A percentile compares a stretch with the other conserved stretches of the same genome.
Evolutionary conservation across 2,888 invertebrate species (phyloP).

Genomic region (Drosophila kokeensis): DNA sequence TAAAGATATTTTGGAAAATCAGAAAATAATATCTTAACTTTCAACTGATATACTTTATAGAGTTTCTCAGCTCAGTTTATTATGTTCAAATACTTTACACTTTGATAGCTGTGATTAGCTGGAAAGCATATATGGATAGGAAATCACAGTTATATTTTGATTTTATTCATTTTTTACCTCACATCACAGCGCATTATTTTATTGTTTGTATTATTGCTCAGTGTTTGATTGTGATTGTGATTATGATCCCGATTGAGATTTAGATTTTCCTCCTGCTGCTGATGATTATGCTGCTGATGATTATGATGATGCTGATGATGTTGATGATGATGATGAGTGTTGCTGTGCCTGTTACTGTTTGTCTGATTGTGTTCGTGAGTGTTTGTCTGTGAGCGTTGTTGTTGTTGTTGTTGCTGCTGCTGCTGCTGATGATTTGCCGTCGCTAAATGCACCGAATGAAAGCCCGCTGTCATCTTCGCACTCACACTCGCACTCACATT

Average conservation of each 20-base stretch:
- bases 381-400: constrained; percentile 17
- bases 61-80: background rate
- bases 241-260: constrained; percentile 53
- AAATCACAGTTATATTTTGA: background rate
- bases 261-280: constrained; percentile 35
- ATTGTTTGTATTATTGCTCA: constrained; percentile 25
- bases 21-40: background rate
- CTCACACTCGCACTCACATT: constrained; percentile 14
- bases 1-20: background rate
- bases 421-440: constrained; percentile 72
- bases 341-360: constrained; percentile 5
- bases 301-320: constrained; percentile 9
- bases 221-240: constrained; percentile 59
- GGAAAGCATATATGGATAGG: background rate
- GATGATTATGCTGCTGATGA: constrained; percentile 8
- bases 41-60: background rate
- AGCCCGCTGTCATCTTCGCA: constrained; percentile 82
- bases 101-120: background rate
- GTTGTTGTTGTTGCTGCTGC: background rate
- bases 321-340: constrained; percentile 26
- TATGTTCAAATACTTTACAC: background rate
- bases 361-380: background rate
- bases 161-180: constrained; percentile 32
- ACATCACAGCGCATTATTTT: constrained; percentile 71
- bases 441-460: constrained; percentile 76